Conservation (phyloP, 2,113 vertebrate species). For the Ailurus styani region DNA sequence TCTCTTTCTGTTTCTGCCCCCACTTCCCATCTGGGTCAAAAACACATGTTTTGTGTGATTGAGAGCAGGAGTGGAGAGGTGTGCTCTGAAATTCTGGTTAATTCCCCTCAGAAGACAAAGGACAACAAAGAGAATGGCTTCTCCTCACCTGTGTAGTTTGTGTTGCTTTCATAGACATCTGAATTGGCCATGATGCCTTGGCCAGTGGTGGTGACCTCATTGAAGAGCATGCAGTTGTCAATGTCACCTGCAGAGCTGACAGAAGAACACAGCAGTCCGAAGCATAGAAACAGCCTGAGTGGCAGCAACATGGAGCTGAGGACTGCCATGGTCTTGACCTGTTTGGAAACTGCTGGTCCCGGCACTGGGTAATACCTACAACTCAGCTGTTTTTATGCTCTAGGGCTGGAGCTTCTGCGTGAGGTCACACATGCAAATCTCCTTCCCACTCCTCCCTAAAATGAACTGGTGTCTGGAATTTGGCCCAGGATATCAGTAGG, state of each 20-base stretch:
- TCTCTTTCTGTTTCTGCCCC: background rate
- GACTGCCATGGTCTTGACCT: conserved; percentile 57
- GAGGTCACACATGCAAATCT: conserved; percentile 61
- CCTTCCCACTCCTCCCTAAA: conserved; percentile 48
- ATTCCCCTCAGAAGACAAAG: background rate
- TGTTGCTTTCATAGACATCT: rapidly evolving
- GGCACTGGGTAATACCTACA: background rate
- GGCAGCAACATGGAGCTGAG: rapidly evolving
- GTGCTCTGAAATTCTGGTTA: background rate
- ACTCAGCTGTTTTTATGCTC: conserved; percentile 54
- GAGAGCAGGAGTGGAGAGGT: background rate
- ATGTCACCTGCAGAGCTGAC: background rate
- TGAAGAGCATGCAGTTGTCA: rapidly evolving
- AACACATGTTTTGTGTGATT: background rate
- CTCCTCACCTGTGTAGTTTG: conserved; percentile 69
- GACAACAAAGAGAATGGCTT: background rate
- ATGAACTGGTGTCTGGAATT: background rate
- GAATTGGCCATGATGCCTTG: background rate
- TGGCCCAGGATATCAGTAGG: background rate
- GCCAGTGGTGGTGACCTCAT: rapidly evolving
- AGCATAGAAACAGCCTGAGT: conserved; percentile 44
- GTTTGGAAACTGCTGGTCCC: background rate
- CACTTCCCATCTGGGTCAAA: background rate
- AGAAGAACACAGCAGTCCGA: background rate
- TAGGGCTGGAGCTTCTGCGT: background rate